Evolutionary conservation across 2,797 vertebrate species (phyloP).

Genomic region (Siniperca scherzeri): DNA sequence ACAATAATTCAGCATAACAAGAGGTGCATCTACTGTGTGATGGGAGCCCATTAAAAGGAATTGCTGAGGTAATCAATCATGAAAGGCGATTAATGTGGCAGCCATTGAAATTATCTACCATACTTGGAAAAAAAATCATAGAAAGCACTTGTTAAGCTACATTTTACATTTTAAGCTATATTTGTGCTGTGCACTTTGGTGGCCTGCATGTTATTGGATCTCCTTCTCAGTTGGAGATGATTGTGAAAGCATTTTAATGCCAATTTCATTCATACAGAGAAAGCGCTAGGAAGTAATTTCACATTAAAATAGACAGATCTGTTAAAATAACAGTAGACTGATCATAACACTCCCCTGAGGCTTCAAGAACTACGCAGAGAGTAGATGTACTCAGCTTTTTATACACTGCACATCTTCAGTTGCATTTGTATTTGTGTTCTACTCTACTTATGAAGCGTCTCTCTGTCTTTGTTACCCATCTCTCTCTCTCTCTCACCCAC

Average conservation of each 20-base stretch:
- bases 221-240: constrained; percentile 24
- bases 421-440: constrained; percentile 43
- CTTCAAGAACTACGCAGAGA: background rate
- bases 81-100: constrained; percentile 64
- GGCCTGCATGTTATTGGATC: constrained; percentile 18
- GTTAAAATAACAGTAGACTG: constrained; percentile 18
- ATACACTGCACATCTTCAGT: constrained; percentile 19
- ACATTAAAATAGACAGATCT: constrained; percentile 18
- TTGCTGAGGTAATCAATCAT: constrained; percentile 74
- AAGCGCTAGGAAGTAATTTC: background rate
- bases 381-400: constrained; percentile 8
- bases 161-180: constrained; percentile 25
- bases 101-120: constrained; percentile 51
- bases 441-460: constrained; percentile 39
- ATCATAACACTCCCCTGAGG: constrained; percentile 23
- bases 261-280: constrained; percentile 24
- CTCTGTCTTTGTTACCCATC: constrained; percentile 29
- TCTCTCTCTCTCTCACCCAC: constrained; percentile 43
- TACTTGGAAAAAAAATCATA: constrained; percentile 47
- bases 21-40: constrained; percentile 49
- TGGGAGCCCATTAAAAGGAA: constrained; percentile 65
- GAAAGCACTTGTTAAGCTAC: constrained; percentile 27
- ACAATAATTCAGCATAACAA: constrained; percentile 67
- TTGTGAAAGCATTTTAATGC: constrained; percentile 38
- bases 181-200: constrained; percentile 35